These are phyloP conservation scores for Diprion similis DNA, from an alignment of 1,140 invertebrate genomes.

Conservation along the genomic window DNA sequence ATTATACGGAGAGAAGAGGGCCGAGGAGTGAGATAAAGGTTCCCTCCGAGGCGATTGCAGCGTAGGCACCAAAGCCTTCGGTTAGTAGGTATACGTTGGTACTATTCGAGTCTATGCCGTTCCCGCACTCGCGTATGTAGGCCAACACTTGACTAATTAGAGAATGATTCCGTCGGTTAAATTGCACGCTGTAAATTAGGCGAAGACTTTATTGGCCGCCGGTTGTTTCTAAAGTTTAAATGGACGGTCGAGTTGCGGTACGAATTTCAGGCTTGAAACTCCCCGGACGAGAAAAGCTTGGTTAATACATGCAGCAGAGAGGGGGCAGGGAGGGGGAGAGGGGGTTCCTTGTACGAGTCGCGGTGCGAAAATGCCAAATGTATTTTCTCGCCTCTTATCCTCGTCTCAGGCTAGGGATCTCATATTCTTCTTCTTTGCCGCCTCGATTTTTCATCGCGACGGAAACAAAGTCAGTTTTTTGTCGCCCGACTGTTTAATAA, in stretches of 20 bases:
- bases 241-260: conserved; percentile 33
- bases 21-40: no score
- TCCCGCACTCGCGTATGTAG: background rate
- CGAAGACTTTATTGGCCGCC: conserved; percentile 44
- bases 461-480: no score
- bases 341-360: conserved; percentile 40
- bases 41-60: no score
- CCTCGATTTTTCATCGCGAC: no score
- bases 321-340: no score
- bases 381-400: no score
- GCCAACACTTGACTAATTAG: conserved; percentile 17
- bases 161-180: conserved; percentile 30
- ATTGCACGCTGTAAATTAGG: conserved; percentile 45
- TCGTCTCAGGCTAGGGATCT: no score
- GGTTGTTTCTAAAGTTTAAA: background rate
- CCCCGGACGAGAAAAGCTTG: conserved; percentile 44
- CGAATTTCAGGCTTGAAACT: conserved; percentile 46
- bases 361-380: no score
- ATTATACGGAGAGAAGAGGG: no score
- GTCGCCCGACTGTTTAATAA: no score
- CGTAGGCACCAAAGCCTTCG: no score
- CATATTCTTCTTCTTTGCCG: no score
- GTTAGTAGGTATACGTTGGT: background rate
- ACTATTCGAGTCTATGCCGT: conserved; percentile 1
- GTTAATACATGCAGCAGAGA: conserved; percentile 61